These are phyloP conservation scores for Taenioides sp. DNA, from an alignment of 2,797 vertebrate genomes.

Conservation along the genomic window DNA sequence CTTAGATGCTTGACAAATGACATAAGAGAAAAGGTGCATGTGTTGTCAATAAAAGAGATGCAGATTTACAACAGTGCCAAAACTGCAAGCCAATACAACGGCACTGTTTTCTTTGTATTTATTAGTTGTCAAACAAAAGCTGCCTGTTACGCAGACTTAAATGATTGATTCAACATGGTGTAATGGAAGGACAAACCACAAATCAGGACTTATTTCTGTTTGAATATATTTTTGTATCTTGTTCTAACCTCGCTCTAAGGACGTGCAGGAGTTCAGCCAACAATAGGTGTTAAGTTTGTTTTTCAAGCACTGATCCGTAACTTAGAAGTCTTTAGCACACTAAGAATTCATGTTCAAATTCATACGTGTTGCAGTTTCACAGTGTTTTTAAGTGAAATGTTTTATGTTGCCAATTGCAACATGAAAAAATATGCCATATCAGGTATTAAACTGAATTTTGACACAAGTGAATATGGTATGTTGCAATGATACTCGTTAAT, in stretches of 20 bases:
- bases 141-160: no score
- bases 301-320: background rate
- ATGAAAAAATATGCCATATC: background rate
- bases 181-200: background rate
- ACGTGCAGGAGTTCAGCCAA: background rate
- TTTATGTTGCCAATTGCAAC: constrained; percentile 6
- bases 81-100: no score
- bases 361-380: constrained; percentile 6
- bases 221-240: background rate
- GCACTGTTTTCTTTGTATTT: no score
- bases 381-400: constrained; percentile 13
- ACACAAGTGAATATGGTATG: background rate
- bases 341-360: background rate
- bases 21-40: no score
- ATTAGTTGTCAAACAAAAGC: background rate
- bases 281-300: background rate
- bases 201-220: background rate
- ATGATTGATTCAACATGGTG: no score
- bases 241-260: background rate
- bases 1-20: no score
- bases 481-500: background rate
- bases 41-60: no score
- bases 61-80: no score
- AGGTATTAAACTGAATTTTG: background rate
- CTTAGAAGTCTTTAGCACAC: background rate